Conservation (phyloP, 2,797 vertebrate genomes). For the Sebastes umbrosus region DNA sequence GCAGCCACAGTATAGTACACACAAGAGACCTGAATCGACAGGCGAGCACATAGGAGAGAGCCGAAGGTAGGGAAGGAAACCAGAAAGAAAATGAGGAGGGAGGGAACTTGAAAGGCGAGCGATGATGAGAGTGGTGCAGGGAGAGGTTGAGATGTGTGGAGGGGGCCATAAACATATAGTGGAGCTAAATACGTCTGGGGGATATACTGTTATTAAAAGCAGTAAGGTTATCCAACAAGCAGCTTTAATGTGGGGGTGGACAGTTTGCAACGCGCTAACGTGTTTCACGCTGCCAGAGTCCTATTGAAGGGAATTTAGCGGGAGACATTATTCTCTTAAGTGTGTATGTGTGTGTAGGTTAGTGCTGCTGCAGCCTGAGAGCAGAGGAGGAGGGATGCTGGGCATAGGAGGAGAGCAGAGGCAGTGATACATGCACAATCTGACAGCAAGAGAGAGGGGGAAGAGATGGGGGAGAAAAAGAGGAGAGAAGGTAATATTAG, state of each 20-base stretch:
- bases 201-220: conserved; percentile 62
- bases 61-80: background rate
- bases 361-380: background rate
- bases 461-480: background rate
- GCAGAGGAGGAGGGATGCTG: conserved; percentile 28
- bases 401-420: conserved; percentile 30
- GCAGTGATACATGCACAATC: conserved; percentile 53
- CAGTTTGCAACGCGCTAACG: conserved; percentile 35
- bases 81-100: conserved; percentile 9
- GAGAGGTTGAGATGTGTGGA: conserved; percentile 38
- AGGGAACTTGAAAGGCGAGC: background rate
- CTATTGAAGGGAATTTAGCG: conserved; percentile 29
- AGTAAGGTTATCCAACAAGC: conserved; percentile 46
- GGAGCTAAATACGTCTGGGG: conserved; percentile 50
- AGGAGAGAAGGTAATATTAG: conserved; percentile 38
- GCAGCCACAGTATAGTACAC: background rate
- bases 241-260: conserved; percentile 40
- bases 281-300: conserved; percentile 38
- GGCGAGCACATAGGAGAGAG: background rate
- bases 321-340: conserved; percentile 17
- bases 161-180: conserved; percentile 49
- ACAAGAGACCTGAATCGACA: conserved; percentile 4
- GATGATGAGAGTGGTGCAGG: conserved; percentile 14
- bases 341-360: conserved; percentile 16
- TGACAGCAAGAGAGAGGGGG: conserved; percentile 17